Percentiles rank a stretch among this genome's conserved stretches.
phyloP scores from a whole-genome alignment of 2,888 invertebrate genomes.

The Anthophora plumipes region DNA sequence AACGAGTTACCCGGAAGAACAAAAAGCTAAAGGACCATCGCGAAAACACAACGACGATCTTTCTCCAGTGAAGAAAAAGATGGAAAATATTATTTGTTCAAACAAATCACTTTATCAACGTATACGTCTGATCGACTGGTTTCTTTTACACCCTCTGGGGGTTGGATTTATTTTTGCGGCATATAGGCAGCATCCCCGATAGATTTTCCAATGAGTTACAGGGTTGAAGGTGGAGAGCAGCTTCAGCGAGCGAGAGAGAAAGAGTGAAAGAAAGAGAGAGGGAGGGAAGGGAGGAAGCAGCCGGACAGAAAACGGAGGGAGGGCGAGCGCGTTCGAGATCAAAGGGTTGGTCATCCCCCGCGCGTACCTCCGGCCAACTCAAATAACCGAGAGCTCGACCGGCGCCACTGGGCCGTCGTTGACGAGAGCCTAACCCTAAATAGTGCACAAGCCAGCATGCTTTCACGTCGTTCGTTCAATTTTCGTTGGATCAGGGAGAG shows the following conservation, averaged over 20 bases:
- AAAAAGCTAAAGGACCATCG: neutral
- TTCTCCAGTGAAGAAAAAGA: neutral
- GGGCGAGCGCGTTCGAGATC: slow-evolving; percentile 78
- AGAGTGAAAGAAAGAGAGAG: no score
- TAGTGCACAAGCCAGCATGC: slow-evolving; percentile 72
- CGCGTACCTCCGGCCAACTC: slow-evolving; percentile 81
- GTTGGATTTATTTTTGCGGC: slow-evolving; percentile 71
- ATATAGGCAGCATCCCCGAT: slow-evolving; percentile 74
- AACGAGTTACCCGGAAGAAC: neutral
- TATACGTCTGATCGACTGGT: slow-evolving; percentile 28
- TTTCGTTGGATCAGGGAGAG: slow-evolving; percentile 51
- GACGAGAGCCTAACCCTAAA: slow-evolving; percentile 80
- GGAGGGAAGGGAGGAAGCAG: slow-evolving; percentile 58
- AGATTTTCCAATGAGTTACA: slow-evolving; percentile 77
- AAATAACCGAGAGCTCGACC: slow-evolving; percentile 82
- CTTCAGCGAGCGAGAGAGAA: no score
- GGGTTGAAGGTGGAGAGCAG: slow-evolving; percentile 72
- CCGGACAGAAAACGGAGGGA: slow-evolving; percentile 69
- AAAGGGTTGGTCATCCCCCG: slow-evolving; percentile 83
- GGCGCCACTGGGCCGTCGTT: slow-evolving; percentile 76
- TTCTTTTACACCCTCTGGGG: slow-evolving; percentile 28
- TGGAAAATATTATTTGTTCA: slow-evolving; percentile 44
- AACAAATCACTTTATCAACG: slow-evolving; percentile 51
- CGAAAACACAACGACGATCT: neutral
- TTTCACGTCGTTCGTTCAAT: slow-evolving; percentile 68